Conservation (phyloP, 2,113 vertebrate species). For the Tragulus kanchil region DNA sequence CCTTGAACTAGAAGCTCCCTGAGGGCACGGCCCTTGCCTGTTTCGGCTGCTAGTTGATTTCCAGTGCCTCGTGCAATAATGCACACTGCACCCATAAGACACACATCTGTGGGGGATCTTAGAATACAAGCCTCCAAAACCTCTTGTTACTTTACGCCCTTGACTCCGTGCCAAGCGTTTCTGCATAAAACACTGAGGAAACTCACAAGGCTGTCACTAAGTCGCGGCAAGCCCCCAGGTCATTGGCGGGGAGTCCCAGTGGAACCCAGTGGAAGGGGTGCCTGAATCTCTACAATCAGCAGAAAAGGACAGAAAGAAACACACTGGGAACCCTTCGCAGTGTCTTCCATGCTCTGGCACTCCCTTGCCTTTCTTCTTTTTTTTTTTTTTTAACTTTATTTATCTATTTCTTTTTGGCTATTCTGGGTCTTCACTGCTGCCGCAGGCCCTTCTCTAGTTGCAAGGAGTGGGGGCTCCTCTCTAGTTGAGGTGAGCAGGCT, state of each 20-base stretch:
- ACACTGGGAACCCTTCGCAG: accelerated
- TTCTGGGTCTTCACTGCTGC: no score
- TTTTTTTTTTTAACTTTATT: no score
- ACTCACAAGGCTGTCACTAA: neutral
- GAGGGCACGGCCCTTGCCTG: neutral
- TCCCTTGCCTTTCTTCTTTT: neutral
- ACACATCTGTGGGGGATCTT: neutral
- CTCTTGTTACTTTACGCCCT: neutral
- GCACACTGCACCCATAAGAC: neutral
- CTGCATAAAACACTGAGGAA: neutral
- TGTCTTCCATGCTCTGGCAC: accelerated
- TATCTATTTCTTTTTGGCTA: no score
- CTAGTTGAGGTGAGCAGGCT: no score
- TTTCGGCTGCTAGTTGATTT: neutral
- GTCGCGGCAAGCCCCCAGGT: neutral
- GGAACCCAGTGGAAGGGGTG: neutral
- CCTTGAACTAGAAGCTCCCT: accelerated
- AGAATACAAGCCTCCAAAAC: neutral
- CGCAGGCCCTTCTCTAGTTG: no score
- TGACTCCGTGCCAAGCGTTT: neutral
- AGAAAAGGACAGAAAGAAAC: neutral
- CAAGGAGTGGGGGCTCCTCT: no score
- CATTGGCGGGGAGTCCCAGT: no score
- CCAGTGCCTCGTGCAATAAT: neutral
- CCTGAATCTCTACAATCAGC: neutral